Evolutionary conservation across 92 coral and sea anemone genomes (phyloP), one percentile per base, ranked within the genome.

Genomic region (Meandrina meandrites): DNA sequence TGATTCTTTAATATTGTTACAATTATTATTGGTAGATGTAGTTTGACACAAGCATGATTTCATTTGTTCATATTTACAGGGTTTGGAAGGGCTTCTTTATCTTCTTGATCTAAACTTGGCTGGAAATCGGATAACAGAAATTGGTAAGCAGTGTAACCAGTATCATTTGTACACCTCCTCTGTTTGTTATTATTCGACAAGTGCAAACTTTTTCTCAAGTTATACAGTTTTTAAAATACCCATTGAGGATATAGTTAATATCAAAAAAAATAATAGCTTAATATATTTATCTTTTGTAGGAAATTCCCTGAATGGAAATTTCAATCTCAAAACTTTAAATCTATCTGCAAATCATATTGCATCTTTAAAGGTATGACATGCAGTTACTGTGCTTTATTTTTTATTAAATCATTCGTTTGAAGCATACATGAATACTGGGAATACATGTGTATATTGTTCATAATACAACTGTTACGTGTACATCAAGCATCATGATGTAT

Each of bases 81-180:
- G 98, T 21, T 85, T 96, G 64, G 94, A 92, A 32, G 84, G 78
- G 16, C 88, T 96, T 30, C 58, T 78, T 16, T 80, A 84, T 50
- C 93, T 96, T 12, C 86, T 85, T 51, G 91, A 96, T 69, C 66
- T 96, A 34, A 96, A 96, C 83, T 88, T 96, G 42, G 94, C 98
- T n/a, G 86, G 89, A 83, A 96, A 96, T 80, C 90, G 75, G 53
- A 96, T 96, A 73, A 58, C 96, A 68, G 53, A 82, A 47, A 94
- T 96, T 69, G 98, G 98, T 96, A 79, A 84, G 93, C 45, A 36
- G 27, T 37, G 5, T 6, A 66, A 6, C 2, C 2, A 62, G 8
- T 14, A 7, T 16, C 2, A 16, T 19, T 19, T 22, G 22, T 2
- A 19, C 69, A n/a, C n/a, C n/a, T n/a, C n/a, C n/a, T n/a, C n/a